Percentiles rank a stretch among this genome's conserved stretches.
Conservation (phyloP, 2,797 vertebrate genomes). For the Pristis pectinata region DNA sequence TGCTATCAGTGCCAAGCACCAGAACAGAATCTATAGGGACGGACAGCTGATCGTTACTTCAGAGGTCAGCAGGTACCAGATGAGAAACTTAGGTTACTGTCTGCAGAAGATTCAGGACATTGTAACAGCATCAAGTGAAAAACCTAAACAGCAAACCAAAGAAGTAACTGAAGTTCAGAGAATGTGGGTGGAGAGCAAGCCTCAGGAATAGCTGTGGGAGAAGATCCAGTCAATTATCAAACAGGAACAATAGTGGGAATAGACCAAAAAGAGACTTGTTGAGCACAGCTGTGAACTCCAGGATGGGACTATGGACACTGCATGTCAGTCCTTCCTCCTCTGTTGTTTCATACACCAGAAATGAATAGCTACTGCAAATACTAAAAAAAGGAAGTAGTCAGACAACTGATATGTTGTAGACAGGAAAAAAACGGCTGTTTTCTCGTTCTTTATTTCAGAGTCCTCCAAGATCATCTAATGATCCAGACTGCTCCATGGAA, state of each 20-base stretch:
- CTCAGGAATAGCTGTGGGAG: conserved; percentile 73
- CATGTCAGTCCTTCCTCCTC: not conserved
- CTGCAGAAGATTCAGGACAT: conserved; percentile 78
- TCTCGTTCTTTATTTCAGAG: too few relatives aligned
- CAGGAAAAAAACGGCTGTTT: too few relatives aligned
- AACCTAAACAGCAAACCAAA: conserved; percentile 57
- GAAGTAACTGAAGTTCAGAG: conserved; percentile 61
- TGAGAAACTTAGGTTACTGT: conserved; percentile 77
- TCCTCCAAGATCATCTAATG: too few relatives aligned
- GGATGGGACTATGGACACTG: not conserved
- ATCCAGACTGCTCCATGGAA: too few relatives aligned
- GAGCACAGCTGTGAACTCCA: not conserved
- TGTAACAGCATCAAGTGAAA: conserved; percentile 63
- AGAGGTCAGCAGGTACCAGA: conserved; percentile 79
- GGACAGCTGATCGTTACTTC: conserved; percentile 83
- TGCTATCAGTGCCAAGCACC: conserved; percentile 74
- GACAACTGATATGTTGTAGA: too few relatives aligned
- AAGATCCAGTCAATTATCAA: conserved; percentile 69
- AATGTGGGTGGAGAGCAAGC: conserved; percentile 71
- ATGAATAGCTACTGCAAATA: not conserved
- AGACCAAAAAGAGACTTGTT: conserved; percentile 56
- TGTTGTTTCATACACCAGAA: not conserved
- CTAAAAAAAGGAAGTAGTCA: too few relatives aligned
- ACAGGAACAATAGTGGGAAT: conserved; percentile 66
- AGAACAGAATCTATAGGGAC: conserved; percentile 73